Conservation (phyloP, 1,140 invertebrate species). For the Oryzaephilus surinamensis region DNA sequence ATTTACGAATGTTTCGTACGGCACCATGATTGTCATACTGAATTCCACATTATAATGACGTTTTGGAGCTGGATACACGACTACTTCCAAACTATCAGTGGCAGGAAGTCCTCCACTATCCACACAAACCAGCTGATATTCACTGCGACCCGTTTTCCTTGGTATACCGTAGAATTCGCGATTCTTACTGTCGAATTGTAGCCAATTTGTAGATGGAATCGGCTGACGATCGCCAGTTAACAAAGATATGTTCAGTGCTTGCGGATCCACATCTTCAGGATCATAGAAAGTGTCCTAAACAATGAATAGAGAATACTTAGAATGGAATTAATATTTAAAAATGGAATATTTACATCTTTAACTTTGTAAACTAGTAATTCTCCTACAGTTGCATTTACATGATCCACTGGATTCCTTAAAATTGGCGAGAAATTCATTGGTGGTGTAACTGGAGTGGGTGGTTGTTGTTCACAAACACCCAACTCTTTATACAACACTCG, state of each 20-base stretch:
- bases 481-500: constrained; percentile 49
- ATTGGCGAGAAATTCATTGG: constrained; percentile 60
- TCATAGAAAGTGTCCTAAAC: constrained; percentile 81
- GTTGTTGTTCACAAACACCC: constrained; percentile 47
- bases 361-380: constrained; percentile 69
- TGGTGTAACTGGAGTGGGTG: constrained; percentile 41
- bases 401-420: constrained; percentile 74
- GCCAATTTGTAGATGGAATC: constrained; percentile 63
- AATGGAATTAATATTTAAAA: not conserved
- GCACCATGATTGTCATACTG: constrained; percentile 63
- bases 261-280: constrained; percentile 67
- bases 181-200: constrained; percentile 80
- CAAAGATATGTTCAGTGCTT: constrained; percentile 61
- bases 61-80: constrained; percentile 47
- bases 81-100: constrained; percentile 69
- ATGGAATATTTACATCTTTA: constrained; percentile 47
- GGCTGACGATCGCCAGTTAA: constrained; percentile 58
- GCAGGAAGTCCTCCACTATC: constrained; percentile 56
- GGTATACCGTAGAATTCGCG: constrained; percentile 85
- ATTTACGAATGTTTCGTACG: constrained; percentile 58
- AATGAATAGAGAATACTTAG: not conserved
- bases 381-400: constrained; percentile 67
- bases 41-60: constrained; percentile 57
- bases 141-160: constrained; percentile 54
- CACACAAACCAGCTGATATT: constrained; percentile 68